These are phyloP conservation scores for Ganaspis sp. DNA, from an alignment of 1,140 invertebrate genomes.

Conservation along the genomic window DNA sequence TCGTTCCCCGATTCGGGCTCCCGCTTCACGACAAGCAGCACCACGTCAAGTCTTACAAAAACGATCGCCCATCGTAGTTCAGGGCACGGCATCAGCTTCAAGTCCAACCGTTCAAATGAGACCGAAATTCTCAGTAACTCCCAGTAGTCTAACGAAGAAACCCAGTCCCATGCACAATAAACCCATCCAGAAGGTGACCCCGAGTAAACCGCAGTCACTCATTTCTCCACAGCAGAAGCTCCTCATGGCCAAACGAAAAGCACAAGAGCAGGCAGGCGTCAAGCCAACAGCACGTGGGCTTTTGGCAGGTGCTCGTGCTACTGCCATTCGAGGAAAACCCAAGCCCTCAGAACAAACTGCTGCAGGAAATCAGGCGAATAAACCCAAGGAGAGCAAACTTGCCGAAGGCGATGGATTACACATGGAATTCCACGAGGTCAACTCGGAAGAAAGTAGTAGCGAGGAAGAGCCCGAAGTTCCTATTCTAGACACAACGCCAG, in stretches of 20 bases:
- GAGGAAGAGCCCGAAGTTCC: constrained; percentile 78
- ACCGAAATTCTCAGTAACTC: constrained; percentile 56
- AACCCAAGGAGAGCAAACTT: constrained; percentile 73
- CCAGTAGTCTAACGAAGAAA: constrained; percentile 58
- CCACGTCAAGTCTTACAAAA: constrained; percentile 65
- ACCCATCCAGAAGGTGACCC: constrained; percentile 57
- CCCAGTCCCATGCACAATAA: constrained; percentile 51
- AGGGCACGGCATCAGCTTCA: constrained; percentile 51
- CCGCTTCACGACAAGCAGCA: constrained; percentile 58
- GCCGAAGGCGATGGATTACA: constrained; percentile 73
- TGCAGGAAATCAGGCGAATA: constrained; percentile 43
- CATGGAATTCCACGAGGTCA: constrained; percentile 74
- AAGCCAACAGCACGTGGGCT: constrained; percentile 61
- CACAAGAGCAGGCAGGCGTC: constrained; percentile 68
- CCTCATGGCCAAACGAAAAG: constrained; percentile 72
- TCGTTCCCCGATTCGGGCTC: constrained; percentile 63
- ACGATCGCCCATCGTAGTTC: constrained; percentile 56
- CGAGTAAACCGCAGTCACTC: constrained; percentile 65
- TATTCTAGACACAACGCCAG: constrained; percentile 77
- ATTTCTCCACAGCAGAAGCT: constrained; percentile 73
- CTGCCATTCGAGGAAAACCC: constrained; percentile 54
- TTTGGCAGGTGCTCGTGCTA: constrained; percentile 50
- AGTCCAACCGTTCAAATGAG: constrained; percentile 58
- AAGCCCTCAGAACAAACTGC: constrained; percentile 45
- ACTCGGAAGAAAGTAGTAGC: constrained; percentile 77